Conservation (phyloP, 2,797 vertebrate species). For the Micrastur ruficollis region DNA sequence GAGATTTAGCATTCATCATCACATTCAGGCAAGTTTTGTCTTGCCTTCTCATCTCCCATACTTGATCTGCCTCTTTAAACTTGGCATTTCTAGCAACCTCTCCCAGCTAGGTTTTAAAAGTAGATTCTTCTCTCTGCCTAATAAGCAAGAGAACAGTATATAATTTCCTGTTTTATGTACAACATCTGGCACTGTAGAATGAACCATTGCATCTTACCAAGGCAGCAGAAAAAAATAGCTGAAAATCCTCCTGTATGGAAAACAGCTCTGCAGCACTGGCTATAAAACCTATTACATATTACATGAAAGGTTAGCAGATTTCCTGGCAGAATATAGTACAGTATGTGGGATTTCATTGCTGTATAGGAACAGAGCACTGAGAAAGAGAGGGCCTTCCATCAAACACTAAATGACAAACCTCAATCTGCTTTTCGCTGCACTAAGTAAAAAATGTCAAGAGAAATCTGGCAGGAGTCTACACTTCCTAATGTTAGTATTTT, state of each 20-base stretch:
- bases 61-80: slow-evolving; percentile 38
- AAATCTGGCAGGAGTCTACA: background rate
- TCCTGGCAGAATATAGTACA: slow-evolving; percentile 7
- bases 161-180: background rate
- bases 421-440: background rate
- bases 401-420: background rate
- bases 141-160: slow-evolving; percentile 13
- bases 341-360: background rate
- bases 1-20: slow-evolving; percentile 13
- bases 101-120: slow-evolving; percentile 14
- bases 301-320: slow-evolving; percentile 4
- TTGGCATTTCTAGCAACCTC: background rate
- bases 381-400: background rate
- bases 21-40: slow-evolving; percentile 5
- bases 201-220: background rate
- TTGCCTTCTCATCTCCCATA: slow-evolving; percentile 25
- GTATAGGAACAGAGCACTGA: background rate
- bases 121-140: slow-evolving; percentile 14
- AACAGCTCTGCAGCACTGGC: background rate
- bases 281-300: background rate
- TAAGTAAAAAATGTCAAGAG: slow-evolving; percentile 12
- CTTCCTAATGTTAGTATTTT: background rate
- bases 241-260: background rate
- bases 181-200: slow-evolving; percentile 9
- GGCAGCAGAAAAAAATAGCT: slow-evolving; percentile 16